Conservation (phyloP, 1,140 invertebrate genomes). For the Philaenus spumarius region DNA sequence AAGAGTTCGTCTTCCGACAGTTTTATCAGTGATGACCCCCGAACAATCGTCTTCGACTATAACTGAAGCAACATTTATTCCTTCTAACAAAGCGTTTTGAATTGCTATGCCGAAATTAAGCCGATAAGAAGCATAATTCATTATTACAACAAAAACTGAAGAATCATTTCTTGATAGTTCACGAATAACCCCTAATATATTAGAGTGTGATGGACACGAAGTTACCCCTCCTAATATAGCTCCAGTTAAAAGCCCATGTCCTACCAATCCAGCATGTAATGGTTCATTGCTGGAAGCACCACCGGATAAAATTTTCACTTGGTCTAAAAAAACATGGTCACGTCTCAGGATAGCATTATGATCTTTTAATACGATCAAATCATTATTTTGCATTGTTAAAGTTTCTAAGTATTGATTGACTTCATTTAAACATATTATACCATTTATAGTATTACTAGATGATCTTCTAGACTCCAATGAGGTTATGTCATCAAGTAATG, state of each 20-base stretch:
- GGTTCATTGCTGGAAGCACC: neutral
- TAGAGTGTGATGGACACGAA: neutral
- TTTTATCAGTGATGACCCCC: conserved; percentile 38
- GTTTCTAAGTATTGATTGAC: conserved; percentile 1
- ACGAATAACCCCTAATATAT: neutral
- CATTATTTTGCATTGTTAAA: neutral
- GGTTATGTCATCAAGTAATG: no score
- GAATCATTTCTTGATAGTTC: neutral
- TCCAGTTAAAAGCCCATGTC: neutral
- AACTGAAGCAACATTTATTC: conserved; percentile 38
- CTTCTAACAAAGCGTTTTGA: conserved; percentile 43
- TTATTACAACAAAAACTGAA: conserved; percentile 51
- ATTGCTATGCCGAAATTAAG: conserved; percentile 56
- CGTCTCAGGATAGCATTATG: neutral
- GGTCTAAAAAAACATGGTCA: neutral
- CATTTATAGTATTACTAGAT: no score
- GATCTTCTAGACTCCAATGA: no score
- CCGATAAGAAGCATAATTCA: conserved; percentile 57
- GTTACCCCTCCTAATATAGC: neutral
- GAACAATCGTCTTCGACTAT: conserved; percentile 42
- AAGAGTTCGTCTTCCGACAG: conserved; percentile 47
- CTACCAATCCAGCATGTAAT: neutral
- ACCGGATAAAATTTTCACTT: neutral
- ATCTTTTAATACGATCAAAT: neutral
- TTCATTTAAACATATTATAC: no score